Evolutionary conservation across 2,797 vertebrate species (phyloP).

Genomic region (Cyprinodon diabolis): DNA sequence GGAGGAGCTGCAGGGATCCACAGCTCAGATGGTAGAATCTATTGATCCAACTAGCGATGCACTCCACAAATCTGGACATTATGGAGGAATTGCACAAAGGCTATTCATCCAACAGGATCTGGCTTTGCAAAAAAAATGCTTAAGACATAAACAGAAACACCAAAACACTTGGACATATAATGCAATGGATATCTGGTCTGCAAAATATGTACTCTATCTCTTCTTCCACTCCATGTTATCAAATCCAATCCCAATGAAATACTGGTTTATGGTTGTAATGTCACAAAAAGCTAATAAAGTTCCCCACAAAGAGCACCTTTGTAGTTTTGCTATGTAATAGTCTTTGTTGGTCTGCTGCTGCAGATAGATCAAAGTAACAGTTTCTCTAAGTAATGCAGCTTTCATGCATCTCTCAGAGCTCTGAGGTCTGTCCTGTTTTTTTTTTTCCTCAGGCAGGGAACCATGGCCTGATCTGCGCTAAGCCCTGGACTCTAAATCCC

Average conservation of each 20-base stretch:
- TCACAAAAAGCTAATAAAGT: background rate
- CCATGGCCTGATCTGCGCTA: slow-evolving; percentile 70
- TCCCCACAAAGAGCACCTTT: too few species aligned
- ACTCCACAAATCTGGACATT: too few species aligned
- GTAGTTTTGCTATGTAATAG: too few species aligned
- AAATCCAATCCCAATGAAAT: background rate
- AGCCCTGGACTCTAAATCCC: slow-evolving; percentile 73
- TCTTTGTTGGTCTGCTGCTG: background rate
- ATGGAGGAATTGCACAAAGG: background rate
- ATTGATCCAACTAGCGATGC: background rate
- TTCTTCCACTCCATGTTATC: background rate
- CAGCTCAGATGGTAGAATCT: too few species aligned
- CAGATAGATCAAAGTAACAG: background rate
- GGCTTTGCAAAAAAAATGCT: background rate
- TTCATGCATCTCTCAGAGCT: slow-evolving; percentile 30
- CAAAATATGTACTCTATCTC: too few species aligned
- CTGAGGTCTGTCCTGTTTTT: slow-evolving; percentile 29
- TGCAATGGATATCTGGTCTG: too few species aligned
- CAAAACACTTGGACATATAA: too few species aligned
- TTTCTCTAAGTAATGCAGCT: slow-evolving; percentile 19
- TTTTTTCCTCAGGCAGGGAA: slow-evolving; percentile 50
- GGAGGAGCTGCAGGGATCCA: too few species aligned
- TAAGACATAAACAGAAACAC: too few species aligned
- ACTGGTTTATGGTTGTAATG: background rate
- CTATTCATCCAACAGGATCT: background rate